Base-by-base conservation (phyloP, 1,140 invertebrate genomes). In the Ooceraea biroi region DNA sequence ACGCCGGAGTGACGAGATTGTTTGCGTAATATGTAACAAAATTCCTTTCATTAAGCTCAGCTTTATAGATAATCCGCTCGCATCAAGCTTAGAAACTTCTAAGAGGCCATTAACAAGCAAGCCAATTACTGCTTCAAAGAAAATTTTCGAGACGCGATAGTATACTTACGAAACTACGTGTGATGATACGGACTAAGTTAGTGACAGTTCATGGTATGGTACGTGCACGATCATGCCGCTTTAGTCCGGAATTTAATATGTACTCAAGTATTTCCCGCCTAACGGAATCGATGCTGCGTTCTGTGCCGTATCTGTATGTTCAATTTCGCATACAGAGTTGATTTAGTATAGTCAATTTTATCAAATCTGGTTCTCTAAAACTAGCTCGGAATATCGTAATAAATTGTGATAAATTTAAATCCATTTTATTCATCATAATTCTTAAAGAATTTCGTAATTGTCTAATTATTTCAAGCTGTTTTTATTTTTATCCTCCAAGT, bases 71-170 rank as follows among this genome's bases (percentile, higher is more conserved):
- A 60, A 52, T 27, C 30, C 30, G 30, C 65, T 80, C 57, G 50
- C 58, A 41, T 73, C 77, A 69, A 65, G 68, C 68, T 61, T 69
- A 72, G 76, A 52, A 85, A 85, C 77, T 73, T 85, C 74, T 61
- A 72, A 82, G 46, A 61, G 58, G 77, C 57, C 76, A 85, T 85
- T 82, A 82, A 82, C 68, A 72, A 82, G 77, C 83, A 48, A 72
- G 83, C 77, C 77, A 82, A 82, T 85, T 85, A 85, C 65, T 55
- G 58, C 65, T 85, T 74, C 68, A 83, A 84, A 77, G 83, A 82
- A 84, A 82, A 82, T 84, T 68, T 84, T 84, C 77, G 46, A 83
- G 77, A 68, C 74, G 41, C 41, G 36, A 30, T 77, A 77, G 72
- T 76, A 66, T 83, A 76, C 72, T 82, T 74, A 82, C 30, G 78